Percentiles rank a stretch among this genome's conserved stretches.
These are phyloP conservation scores for Mesorhabditis belari DNA, from an alignment of 2,888 invertebrate species.

Conservation along the genomic window DNA sequence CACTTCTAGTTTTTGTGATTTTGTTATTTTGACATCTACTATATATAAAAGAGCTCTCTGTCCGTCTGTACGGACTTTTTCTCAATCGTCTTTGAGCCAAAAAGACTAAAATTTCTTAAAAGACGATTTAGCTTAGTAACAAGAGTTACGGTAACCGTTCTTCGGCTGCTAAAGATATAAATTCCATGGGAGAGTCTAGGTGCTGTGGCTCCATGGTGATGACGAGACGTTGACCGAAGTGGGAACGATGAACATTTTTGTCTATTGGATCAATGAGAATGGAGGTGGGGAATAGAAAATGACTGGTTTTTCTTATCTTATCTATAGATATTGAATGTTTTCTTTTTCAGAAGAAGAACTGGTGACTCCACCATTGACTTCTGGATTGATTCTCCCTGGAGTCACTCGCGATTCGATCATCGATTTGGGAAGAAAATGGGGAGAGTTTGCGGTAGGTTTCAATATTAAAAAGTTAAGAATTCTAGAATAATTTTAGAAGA, in stretches of 20 bases:
- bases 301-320: neutral
- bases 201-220: slow-evolving; percentile 85
- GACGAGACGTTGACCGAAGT: slow-evolving; percentile 92
- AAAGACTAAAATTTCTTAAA: too few relatives aligned
- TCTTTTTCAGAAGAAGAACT: slow-evolving; percentile 73
- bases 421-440: slow-evolving; percentile 72
- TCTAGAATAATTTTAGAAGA: too few relatives aligned
- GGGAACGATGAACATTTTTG: slow-evolving; percentile 95
- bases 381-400: slow-evolving; percentile 89
- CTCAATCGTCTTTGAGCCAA: too few relatives aligned
- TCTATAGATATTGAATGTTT: neutral
- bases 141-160: neutral
- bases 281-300: slow-evolving; percentile 67
- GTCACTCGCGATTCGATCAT: slow-evolving; percentile 82
- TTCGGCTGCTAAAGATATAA: neutral
- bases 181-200: slow-evolving; percentile 66
- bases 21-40: too few relatives aligned
- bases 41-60: too few relatives aligned
- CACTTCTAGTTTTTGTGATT: neutral
- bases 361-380: slow-evolving; percentile 77
- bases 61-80: too few relatives aligned
- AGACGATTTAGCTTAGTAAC: neutral
- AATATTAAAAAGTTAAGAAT: slow-evolving; percentile 59
- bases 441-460: too few relatives aligned
- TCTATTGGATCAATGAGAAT: slow-evolving; percentile 75